Evolutionary conservation across 2,113 vertebrate genomes (phyloP).

Genomic region (Oryzias javanicus): DNA sequence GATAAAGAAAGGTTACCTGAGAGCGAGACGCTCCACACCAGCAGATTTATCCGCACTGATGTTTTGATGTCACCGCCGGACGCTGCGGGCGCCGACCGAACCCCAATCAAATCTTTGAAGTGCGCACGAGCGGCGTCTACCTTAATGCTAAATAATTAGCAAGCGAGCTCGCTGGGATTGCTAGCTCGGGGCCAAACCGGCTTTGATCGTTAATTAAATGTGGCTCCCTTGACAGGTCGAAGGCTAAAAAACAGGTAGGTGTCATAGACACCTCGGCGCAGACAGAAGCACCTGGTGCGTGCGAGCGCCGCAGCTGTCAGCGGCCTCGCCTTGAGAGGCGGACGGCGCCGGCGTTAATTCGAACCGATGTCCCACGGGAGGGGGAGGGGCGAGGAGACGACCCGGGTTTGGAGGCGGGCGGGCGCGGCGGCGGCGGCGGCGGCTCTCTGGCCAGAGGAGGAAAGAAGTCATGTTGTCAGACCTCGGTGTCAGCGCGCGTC

Average conservation of each 20-base stretch:
- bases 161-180: conserved; percentile 60
- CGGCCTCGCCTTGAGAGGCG: conserved; percentile 53
- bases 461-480: conserved; percentile 75
- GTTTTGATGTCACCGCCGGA: conserved; percentile 77
- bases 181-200: conserved; percentile 76
- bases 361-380: conserved; percentile 70
- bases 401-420: conserved; percentile 53
- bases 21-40: conserved; percentile 57
- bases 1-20: conserved; percentile 77
- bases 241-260: conserved; percentile 79
- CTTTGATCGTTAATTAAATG: conserved; percentile 83
- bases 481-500: conserved; percentile 75
- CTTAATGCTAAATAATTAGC: conserved; percentile 85
- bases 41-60: conserved; percentile 78
- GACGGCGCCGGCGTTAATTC: conserved; percentile 63
- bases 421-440: conserved; percentile 53
- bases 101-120: conserved; percentile 83
- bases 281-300: conserved; percentile 75
- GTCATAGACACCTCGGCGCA: conserved; percentile 67
- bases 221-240: conserved; percentile 78
- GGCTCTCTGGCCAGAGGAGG: conserved; percentile 71
- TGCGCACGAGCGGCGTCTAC: conserved; percentile 76
- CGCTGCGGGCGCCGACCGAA: conserved; percentile 72
- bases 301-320: conserved; percentile 69
- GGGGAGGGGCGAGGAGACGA: conserved; percentile 53